These are phyloP conservation scores for Drosophila mayri DNA, from an alignment of 1,140 invertebrate species.

Conservation along the genomic window DNA sequence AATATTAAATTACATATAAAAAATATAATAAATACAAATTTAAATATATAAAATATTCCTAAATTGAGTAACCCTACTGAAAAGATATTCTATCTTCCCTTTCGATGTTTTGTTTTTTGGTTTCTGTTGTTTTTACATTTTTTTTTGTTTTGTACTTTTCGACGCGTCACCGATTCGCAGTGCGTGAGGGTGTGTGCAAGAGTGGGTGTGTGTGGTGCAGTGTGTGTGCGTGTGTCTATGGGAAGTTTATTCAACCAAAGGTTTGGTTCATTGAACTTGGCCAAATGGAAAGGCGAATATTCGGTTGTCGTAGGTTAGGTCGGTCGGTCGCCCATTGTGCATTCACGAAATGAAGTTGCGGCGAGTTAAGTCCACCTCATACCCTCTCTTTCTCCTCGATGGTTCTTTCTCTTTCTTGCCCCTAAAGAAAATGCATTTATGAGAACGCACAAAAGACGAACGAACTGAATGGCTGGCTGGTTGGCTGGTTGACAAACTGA, in stretches of 20 bases:
- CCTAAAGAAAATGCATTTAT: constrained; percentile 42
- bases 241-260: constrained; percentile 83
- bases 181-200: constrained; percentile 32
- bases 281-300: constrained; percentile 82
- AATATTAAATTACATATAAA: too few species aligned
- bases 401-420: constrained; percentile 15
- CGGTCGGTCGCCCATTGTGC: constrained; percentile 65
- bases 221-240: constrained; percentile 31
- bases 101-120: constrained; percentile 59
- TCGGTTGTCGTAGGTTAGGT: constrained; percentile 82
- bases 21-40: too few species aligned
- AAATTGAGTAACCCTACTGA: constrained; percentile 37
- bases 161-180: constrained; percentile 64
- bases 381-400: constrained; percentile 8
- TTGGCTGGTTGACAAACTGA: constrained; percentile 57
- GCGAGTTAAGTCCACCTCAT: constrained; percentile 69
- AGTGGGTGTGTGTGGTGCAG: not conserved
- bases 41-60: not conserved
- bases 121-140: constrained; percentile 52
- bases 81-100: constrained; percentile 70
- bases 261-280: constrained; percentile 81
- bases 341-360: constrained; percentile 79
- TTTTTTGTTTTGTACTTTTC: constrained; percentile 66
- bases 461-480: constrained; percentile 39
- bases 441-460: constrained; percentile 62